Evolutionary conservation across 2,113 vertebrate genomes (phyloP), one percentile per base, ranked within the genome.

Genomic region (Apodemus sylvaticus): DNA sequence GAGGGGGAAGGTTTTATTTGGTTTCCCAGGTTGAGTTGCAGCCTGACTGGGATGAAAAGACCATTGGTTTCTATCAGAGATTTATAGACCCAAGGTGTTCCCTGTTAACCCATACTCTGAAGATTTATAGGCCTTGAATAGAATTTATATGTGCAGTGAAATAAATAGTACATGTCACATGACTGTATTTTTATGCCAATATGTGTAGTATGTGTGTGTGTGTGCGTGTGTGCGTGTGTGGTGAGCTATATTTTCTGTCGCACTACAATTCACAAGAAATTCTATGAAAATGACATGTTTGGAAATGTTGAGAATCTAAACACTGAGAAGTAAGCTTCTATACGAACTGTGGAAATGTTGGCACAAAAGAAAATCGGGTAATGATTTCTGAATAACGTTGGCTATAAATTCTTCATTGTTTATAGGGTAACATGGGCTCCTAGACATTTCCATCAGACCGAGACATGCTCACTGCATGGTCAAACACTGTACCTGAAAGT

Each of bases 321-420:
- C 16, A 60, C 60, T 51, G 20, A 62, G 79, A 89, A 95, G 9
- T 31, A 86, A 31, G 70, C 71, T 89, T 94, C 64, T 79, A 24
- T 45, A 42, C 76, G 36, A 73, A 96, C 34, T 64, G 89, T 64
- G 19, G 2, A 95, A 24, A 22, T 85, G 9, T 64, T 77, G 79
- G 34, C 64, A 36, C 6, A 7, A 85, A 71, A 76, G 36, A 89
- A 92, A 60, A 77, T 36, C 16, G 45, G 9, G 42, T 39, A 73
- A 45, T 76, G 12, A 94, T 81, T 97, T 94, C 70, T 55, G 34
- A 20, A 95, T 60, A 83, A 90, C 7, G 14, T 7, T 87, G 22
- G 12, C 26, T 39, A 78, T 82, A 62, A 96, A 76, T 60, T 68
- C 14, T 39, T 66, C 14, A 53, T 76, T 9, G 8, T 92, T 71